Evolutionary conservation across 2,888 invertebrate genomes (phyloP), one percentile per base, ranked within the genome.

Genomic region (Drosophila diplacantha): DNA sequence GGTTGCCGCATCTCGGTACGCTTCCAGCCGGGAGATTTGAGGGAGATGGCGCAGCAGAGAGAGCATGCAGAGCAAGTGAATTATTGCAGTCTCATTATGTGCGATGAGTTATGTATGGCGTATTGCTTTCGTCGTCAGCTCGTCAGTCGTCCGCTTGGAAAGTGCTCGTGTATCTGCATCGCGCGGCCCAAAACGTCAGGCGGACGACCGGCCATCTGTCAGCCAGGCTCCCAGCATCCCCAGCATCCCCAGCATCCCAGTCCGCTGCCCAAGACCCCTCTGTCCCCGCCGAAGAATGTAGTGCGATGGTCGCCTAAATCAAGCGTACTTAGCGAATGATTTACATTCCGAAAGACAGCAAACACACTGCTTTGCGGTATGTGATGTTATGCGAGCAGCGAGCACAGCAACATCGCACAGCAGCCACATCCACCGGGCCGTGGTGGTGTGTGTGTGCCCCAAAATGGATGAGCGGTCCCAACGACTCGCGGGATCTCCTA

Each of bases 31-130:
- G 35, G 20, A 16, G 35, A 14, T 12, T 54, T 12, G 41, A 20
- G 39, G 26, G 8, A 18, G n/a, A 20, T 0, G 14, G 20, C 22
- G 26, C 29, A 29, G 4, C 29, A n/a, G 39, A 50, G 60, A 60
- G 73, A 75, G 82, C 80, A 81, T 81, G 81, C 76, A 79, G 79
- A 78, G 84, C 81, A 83, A 82, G 85, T 86, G 86, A 86, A 86
- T 86, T 86, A 86, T 86, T 85, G 84, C 84, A 85, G 86, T 84
- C 86, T 85, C 86, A 86, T 86, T 86, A 86, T 85, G 86, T 86
- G 86, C 85, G 84, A 86, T 86, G 86, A 86, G 85, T 86, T 86
- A 86, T 86, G 86, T 85, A 75, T 84, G 73, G 80, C 79, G 85
- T 85, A 85, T 85, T 85, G 86, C 84, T 80, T 81, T 85, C 85